These are phyloP conservation scores for Acanthisitta chloris DNA, from an alignment of 2,113 vertebrate species.

Conservation along the genomic window DNA sequence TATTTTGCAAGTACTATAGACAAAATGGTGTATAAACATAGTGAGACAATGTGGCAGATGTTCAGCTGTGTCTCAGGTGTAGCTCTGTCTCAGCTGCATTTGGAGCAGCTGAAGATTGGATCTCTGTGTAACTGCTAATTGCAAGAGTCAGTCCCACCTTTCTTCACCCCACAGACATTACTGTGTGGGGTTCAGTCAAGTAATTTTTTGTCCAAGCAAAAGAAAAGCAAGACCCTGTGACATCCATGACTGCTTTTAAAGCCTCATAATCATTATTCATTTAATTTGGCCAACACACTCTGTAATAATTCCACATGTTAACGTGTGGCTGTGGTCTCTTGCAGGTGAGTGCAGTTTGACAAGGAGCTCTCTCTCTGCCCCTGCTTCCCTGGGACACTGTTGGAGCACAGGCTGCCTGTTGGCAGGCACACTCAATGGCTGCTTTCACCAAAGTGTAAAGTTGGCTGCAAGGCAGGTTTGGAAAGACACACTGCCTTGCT, in stretches of 20 bases:
- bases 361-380: neutral
- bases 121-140: neutral
- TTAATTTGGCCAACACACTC: neutral
- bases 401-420: fast-evolving
- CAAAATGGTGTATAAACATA: neutral
- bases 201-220: neutral
- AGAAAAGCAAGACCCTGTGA: fast-evolving
- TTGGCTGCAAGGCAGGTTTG: neutral
- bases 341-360: neutral
- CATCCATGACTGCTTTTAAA: neutral
- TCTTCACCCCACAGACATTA: neutral
- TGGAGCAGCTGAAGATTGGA: neutral
- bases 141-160: neutral
- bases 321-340: neutral
- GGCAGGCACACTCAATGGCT: neutral
- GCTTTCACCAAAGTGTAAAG: slow-evolving; percentile 10
- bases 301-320: neutral
- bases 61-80: neutral
- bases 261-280: neutral
- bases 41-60: neutral
- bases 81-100: neutral
- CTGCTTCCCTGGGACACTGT: neutral
- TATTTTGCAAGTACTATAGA: neutral
- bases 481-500: neutral
- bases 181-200: neutral